Evolutionary conservation across 1,140 invertebrate genomes (phyloP).

Genomic region (Diploscapter pachys): DNA sequence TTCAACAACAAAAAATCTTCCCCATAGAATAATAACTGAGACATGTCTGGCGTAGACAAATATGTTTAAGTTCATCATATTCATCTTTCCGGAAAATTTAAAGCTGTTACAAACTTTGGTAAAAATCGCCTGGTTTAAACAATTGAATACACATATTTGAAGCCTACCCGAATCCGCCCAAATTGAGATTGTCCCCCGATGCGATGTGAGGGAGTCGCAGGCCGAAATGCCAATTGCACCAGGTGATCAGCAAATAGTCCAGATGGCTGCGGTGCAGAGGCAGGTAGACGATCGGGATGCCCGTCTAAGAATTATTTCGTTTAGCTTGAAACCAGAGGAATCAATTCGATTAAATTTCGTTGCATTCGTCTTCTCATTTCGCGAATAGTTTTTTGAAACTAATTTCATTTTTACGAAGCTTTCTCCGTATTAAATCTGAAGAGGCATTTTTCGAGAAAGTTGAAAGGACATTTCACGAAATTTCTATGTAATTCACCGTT

Average conservation of each 20-base stretch:
- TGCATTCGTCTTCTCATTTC: neutral
- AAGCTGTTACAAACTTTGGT: neutral
- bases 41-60: no score
- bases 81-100: neutral
- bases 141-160: conserved; percentile 8
- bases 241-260: conserved; percentile 73
- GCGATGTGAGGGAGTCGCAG: conserved; percentile 81
- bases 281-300: conserved; percentile 79
- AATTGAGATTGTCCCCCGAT: conserved; percentile 85
- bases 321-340: no score
- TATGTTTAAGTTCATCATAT: neutral
- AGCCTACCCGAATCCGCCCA: conserved; percentile 80
- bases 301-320: conserved; percentile 61
- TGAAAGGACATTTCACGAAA: neutral
- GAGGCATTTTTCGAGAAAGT: neutral
- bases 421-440: neutral
- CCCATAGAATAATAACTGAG: no score
- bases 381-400: no score
- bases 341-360: no score
- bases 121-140: conserved; percentile 25
- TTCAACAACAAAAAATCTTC: neutral
- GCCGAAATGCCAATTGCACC: conserved; percentile 65
- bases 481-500: no score
- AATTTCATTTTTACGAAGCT: neutral
- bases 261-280: conserved; percentile 70